phyloP scores from a whole-genome alignment of 1,140 invertebrate genomes.

The Drusus annulatus region DNA sequence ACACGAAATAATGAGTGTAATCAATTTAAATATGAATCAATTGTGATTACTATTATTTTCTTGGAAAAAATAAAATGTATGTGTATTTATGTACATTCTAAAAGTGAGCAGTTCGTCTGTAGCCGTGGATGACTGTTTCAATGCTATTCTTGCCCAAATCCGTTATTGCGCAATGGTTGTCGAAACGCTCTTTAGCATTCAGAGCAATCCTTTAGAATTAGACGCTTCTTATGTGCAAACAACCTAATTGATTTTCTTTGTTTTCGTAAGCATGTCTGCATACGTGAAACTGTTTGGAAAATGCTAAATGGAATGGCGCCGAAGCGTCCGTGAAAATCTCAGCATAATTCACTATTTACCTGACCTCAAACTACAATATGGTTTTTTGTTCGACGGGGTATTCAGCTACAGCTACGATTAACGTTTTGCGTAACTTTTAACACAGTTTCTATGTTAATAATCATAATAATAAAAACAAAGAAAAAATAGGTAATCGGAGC shows the following conservation, averaged over 20 bases:
- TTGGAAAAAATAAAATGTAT: no score
- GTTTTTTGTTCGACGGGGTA: no score
- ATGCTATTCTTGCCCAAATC: conserved; percentile 17
- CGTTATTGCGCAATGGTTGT: background rate
- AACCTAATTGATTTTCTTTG: conserved; percentile 31
- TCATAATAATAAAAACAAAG: no score
- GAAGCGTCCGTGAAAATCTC: conserved; percentile 13
- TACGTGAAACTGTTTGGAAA: conserved; percentile 19
- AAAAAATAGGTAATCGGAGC: no score
- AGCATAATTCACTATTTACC: background rate
- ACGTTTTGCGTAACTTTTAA: no score
- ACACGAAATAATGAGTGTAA: no score
- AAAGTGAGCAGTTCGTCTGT: background rate
- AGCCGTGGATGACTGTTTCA: background rate
- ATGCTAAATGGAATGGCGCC: background rate
- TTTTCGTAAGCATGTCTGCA: background rate
- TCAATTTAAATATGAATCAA: no score
- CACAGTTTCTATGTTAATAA: no score
- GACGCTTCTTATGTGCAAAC: background rate
- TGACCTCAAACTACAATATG: no score
- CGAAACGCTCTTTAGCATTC: conserved; percentile 6
- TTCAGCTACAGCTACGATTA: no score
- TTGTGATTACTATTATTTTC: no score
- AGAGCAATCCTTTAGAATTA: conserved; percentile 14
- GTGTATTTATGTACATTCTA: no score